Evolutionary conservation across 2,888 invertebrate species (phyloP), one percentile per base, ranked within the genome.

Genomic region (Parnassius orleans): DNA sequence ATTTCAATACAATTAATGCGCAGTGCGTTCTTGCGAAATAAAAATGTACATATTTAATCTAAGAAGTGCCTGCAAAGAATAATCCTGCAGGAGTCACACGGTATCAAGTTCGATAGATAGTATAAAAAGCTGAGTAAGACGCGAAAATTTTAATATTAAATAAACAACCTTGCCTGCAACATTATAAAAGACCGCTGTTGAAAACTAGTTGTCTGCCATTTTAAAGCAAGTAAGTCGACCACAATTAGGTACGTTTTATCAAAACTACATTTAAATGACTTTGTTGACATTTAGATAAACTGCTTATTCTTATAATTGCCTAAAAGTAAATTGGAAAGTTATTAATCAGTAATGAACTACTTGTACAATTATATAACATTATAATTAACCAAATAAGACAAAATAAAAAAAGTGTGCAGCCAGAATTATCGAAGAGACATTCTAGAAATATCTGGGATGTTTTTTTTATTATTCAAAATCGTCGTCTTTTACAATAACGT

Each of bases 81-180:
- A 53, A 43, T 14, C 15, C 54, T 44, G 43, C 3, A 46, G 14
- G 19, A 42, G 41, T 15, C 48, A 12, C 53, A 53, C 33, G 14
- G 33, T 47, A 33, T 41, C 14, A 42, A 53, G 14, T 24, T 9
- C 11, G 41, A 10, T 43, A 43, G 50, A 44, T 12, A 12, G 44
- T 62, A 58, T 62, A 62, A 57, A 62, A 54, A 54, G 48, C 48
- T 11, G 44, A 33, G 50, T 15, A 44, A 44, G 12, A 42, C 48
- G n/a, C 47, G 43, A 48, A n/a, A 53, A 52, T 42, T 53, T 48
- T 57, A 33, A 33, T 47, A 62, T 15, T 53, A 62, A 14, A 43
- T 43, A 53, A 53, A 51, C 54, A 58, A 44, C 53, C 43, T 52
- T 57, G 48, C 33, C 15, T 19, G 54, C 57, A 57, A 61, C 59